These are phyloP conservation scores for Aproaerema taeniolella DNA, from an alignment of 2,888 invertebrate species.

Conservation along the genomic window DNA sequence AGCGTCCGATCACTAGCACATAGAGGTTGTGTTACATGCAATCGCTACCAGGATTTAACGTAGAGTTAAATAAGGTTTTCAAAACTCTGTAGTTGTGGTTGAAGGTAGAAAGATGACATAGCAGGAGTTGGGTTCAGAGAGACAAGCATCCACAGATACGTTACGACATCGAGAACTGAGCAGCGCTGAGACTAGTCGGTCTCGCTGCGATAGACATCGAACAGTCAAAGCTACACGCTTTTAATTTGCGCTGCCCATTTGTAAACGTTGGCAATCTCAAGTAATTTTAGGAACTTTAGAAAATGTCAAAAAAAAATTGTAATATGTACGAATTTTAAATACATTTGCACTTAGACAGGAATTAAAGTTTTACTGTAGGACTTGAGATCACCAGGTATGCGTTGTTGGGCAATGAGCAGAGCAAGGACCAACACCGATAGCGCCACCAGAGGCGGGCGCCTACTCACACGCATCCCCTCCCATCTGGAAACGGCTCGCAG, in stretches of 20 bases:
- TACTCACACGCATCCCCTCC: constrained; percentile 98
- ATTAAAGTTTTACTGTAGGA: not conserved
- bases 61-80: constrained; percentile 18
- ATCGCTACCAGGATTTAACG: constrained; percentile 23
- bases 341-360: too few relatives aligned
- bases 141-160: constrained; percentile 64
- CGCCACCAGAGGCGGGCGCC: constrained; percentile 38
- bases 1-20: too few relatives aligned
- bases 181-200: constrained; percentile 54
- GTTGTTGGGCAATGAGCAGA: constrained; percentile 49
- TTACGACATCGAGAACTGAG: constrained; percentile 70
- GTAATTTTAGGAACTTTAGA: too few relatives aligned
- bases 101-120: constrained; percentile 23
- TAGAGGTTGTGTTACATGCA: constrained; percentile 50
- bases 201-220: constrained; percentile 64
- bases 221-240: constrained; percentile 71
- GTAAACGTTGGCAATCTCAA: too few relatives aligned
- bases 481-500: constrained; percentile 94
- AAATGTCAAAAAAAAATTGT: too few relatives aligned
- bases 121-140: constrained; percentile 49
- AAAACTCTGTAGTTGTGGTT: constrained; percentile 7
- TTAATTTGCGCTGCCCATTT: constrained; percentile 59
- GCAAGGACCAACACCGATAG: constrained; percentile 49
- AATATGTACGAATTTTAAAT: not conserved
- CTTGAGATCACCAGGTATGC: constrained; percentile 10